These are phyloP conservation scores for Candidula unifasciata DNA, from an alignment of 2,888 invertebrate genomes.

Conservation along the genomic window DNA sequence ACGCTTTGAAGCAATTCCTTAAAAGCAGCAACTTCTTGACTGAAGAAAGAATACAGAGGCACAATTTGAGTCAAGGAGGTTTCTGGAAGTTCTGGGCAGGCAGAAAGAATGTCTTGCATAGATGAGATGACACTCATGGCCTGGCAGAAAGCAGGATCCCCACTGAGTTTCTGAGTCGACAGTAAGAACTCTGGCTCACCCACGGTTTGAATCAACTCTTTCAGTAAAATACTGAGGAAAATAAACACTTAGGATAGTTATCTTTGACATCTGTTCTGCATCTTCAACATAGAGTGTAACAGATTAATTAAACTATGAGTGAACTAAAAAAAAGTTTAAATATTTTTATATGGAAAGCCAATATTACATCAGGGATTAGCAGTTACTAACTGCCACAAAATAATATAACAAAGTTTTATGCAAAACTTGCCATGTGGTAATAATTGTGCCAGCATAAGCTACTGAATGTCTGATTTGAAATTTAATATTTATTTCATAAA, in stretches of 20 bases:
- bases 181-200: slow-evolving; percentile 71
- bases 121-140: slow-evolving; percentile 56
- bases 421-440: too few relatives aligned
- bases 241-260: background rate
- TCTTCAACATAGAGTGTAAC: too few relatives aligned
- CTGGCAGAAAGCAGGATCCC: background rate
- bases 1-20: slow-evolving; percentile 60
- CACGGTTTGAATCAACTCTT: slow-evolving; percentile 68
- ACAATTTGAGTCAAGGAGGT: slow-evolving; percentile 68
- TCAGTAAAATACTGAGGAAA: slow-evolving; percentile 60
- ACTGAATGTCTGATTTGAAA: too few relatives aligned
- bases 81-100: slow-evolving; percentile 64
- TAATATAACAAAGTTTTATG: too few relatives aligned
- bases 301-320: too few relatives aligned
- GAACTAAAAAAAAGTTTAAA: too few relatives aligned
- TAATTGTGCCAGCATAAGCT: too few relatives aligned
- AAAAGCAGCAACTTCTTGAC: slow-evolving; percentile 68
- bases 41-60: slow-evolving; percentile 71
- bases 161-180: slow-evolving; percentile 5
- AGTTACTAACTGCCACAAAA: too few relatives aligned
- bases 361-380: too few relatives aligned
- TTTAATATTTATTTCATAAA: too few relatives aligned
- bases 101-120: slow-evolving; percentile 59
- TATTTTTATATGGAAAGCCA: too few relatives aligned
- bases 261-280: too few relatives aligned